Evolutionary conservation across 2,888 invertebrate species (phyloP), one percentile per base, ranked within the genome.

Genomic region (Mechanitis mazaeus): DNA sequence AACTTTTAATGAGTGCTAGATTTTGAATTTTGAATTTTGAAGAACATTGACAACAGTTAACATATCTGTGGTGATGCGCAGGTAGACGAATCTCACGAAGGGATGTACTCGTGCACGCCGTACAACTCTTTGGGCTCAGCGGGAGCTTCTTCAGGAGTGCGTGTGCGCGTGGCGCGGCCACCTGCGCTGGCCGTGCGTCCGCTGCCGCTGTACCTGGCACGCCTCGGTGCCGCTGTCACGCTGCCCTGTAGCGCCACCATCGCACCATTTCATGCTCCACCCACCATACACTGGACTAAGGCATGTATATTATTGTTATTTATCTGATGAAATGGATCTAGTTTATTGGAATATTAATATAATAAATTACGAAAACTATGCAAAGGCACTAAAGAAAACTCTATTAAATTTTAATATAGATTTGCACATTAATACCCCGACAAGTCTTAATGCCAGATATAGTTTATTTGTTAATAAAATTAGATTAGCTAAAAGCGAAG

Each of bases 101-200:
- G 98, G 54, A 92, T 93, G 74, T 98, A 98, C 85, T 94, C 95
- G 65, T 98, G 98, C 85, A 97, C 96, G 33, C 97, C 98, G 55
- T 96, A 95, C 87, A 98, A 97, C 83, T 93, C 94, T 69, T 92
- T 97, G 75, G 98, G 97, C 58, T 94, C 95, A 38, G 95, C 94
- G 71, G 96, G 97, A 7, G 93, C 96, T 33, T 97, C 97, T 59
- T 93, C 95, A 45, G 92, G 94, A 56, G 97, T 98, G 84, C 94
- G 94, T 75, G 96, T 96, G 75, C 92, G 95, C 75, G 96, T 96
- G 68, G 94, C 94, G 91, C 93, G 95, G 68, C 96, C 97, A 46
- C 97, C 97, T 33, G 92, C 94, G 72, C 96, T 98, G 81, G 93
- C 93, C 11, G 87, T 94, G 59, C 94, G 94, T 28, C 97, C 98